Conservation (phyloP, 2,797 vertebrate species). For the Rhabdophis nuchalis region DNA sequence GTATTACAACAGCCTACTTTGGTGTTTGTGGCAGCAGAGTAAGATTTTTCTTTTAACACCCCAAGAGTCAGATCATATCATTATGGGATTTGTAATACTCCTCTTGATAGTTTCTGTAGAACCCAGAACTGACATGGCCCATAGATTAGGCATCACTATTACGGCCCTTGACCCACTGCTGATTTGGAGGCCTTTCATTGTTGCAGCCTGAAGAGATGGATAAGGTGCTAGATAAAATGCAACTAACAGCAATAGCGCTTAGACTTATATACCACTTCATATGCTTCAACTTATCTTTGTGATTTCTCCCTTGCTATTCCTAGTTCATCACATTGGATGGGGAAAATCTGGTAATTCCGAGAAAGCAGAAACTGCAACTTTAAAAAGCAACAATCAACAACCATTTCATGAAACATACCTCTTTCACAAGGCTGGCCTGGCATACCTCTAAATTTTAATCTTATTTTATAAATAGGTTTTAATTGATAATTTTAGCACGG, state of each 20-base stretch:
- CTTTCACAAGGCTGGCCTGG: too few relatives aligned
- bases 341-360: not conserved
- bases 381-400: not conserved
- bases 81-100: not conserved
- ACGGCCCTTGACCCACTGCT: not conserved
- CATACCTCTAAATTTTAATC: too few relatives aligned
- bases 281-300: not conserved
- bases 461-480: too few relatives aligned
- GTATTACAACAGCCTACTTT: not conserved
- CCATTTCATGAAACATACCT: not conserved
- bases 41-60: not conserved
- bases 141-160: not conserved
- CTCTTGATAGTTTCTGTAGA: not conserved
- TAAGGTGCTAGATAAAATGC: not conserved
- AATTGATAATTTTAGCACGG: too few relatives aligned
- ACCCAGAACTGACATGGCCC: not conserved
- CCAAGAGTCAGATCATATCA: not conserved
- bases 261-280: too few relatives aligned
- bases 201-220: not conserved
- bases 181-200: not conserved
- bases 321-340: not conserved
- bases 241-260: not conserved
- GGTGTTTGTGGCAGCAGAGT: too few relatives aligned
- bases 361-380: not conserved
- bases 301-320: not conserved